Conservation (phyloP, 2,797 vertebrate genomes). For the Phataginus tetradactyla region DNA sequence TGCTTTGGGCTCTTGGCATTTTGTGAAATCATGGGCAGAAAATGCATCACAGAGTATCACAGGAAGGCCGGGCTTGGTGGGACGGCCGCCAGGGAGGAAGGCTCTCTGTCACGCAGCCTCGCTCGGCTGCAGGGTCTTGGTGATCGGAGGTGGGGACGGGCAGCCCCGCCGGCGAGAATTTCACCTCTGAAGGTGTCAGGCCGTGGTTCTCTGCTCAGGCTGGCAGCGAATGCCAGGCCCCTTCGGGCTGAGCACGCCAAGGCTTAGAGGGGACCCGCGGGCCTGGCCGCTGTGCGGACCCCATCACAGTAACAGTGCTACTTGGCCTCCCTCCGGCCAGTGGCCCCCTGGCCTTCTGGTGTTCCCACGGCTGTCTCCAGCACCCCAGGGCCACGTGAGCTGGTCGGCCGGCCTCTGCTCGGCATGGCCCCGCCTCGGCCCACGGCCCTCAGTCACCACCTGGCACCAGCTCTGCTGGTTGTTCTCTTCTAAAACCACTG, state of each 20-base stretch:
- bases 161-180: accelerated
- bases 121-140: not conserved
- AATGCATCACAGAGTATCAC: not conserved
- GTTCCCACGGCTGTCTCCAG: not conserved
- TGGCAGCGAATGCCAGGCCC: not conserved
- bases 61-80: not conserved
- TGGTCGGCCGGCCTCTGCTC: too few species aligned
- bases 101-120: accelerated
- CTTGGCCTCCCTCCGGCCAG: accelerated
- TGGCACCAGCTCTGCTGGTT: not conserved
- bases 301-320: accelerated
- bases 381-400: accelerated
- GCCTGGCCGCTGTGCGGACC: accelerated
- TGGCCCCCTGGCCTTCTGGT: accelerated
- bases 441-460: not conserved
- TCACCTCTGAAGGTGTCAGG: not conserved
- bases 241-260: accelerated
- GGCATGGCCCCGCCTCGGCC: not conserved
- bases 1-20: not conserved
- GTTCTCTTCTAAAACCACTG: not conserved
- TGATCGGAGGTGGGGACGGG: too few species aligned
- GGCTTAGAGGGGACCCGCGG: accelerated
- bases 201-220: not conserved
- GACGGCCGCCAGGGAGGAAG: accelerated
- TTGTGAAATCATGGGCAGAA: not conserved